phyloP scores from a whole-genome alignment of 2,797 vertebrate genomes.

The Falco concolor region DNA sequence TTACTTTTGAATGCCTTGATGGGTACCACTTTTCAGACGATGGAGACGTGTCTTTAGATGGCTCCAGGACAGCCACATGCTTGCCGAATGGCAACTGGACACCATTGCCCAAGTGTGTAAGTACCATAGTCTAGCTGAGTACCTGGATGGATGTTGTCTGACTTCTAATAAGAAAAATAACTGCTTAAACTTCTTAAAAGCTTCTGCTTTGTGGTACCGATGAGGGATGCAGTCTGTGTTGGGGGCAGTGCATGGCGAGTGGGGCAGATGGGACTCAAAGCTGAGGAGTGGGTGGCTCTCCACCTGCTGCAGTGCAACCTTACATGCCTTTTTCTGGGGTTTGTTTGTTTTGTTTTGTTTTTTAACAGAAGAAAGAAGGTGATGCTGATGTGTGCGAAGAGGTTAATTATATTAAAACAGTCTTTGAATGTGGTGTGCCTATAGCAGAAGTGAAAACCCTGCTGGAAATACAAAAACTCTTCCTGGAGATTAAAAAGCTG shows the following conservation, averaged over 20 bases:
- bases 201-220: not conserved
- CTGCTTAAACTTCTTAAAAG: not conserved
- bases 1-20: not conserved
- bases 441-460: not conserved
- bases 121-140: not conserved
- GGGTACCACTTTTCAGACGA: not conserved
- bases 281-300: not conserved
- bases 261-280: not conserved
- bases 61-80: not conserved
- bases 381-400: not conserved
- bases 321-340: not conserved
- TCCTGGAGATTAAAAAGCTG: conserved; percentile 40
- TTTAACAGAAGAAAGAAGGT: not conserved
- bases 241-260: not conserved
- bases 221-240: not conserved
- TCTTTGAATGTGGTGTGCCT: not conserved
- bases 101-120: conserved; percentile 9
- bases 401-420: rapidly evolving
- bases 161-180: rapidly evolving
- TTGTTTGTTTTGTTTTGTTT: not conserved
- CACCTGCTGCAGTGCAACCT: not conserved
- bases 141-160: not conserved
- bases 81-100: conserved; percentile 24
- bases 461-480: conserved; percentile 38
- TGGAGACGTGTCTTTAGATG: rapidly evolving